Conservation (phyloP, 2,113 vertebrate genomes). For the Malaclemys terrapin region DNA sequence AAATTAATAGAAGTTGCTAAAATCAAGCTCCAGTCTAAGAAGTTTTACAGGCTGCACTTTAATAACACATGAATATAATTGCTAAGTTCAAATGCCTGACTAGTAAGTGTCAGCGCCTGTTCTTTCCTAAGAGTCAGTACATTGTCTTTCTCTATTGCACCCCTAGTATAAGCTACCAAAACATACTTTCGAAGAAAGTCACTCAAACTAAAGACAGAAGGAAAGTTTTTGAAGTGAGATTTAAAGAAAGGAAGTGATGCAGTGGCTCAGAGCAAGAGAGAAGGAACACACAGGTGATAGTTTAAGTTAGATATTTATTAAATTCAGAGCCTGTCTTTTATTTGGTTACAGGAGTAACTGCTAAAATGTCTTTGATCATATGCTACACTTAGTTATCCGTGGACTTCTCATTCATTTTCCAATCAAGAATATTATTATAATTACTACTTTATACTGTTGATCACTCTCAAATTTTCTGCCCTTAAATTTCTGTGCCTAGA, state of each 20-base stretch:
- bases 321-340: not conserved
- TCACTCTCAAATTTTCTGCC: not conserved
- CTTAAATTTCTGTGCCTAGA: not conserved
- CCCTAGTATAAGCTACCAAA: not conserved
- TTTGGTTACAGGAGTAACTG: not conserved
- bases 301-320: not conserved
- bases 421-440: not conserved
- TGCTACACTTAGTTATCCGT: not conserved
- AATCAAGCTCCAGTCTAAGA: not conserved
- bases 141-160: accelerated
- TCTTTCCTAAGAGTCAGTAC: not conserved
- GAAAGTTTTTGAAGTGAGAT: not conserved
- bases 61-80: not conserved
- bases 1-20: not conserved
- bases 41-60: not conserved
- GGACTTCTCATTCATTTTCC: not conserved
- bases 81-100: no score
- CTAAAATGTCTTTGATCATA: not conserved
- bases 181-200: not conserved
- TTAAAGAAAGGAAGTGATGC: not conserved
- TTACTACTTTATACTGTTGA: not conserved
- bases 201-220: not conserved
- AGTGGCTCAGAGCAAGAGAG: not conserved
- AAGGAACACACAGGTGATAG: accelerated
- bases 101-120: accelerated